Conservation (phyloP, 2,113 vertebrate species). For the Erpornis zantholeuca region DNA sequence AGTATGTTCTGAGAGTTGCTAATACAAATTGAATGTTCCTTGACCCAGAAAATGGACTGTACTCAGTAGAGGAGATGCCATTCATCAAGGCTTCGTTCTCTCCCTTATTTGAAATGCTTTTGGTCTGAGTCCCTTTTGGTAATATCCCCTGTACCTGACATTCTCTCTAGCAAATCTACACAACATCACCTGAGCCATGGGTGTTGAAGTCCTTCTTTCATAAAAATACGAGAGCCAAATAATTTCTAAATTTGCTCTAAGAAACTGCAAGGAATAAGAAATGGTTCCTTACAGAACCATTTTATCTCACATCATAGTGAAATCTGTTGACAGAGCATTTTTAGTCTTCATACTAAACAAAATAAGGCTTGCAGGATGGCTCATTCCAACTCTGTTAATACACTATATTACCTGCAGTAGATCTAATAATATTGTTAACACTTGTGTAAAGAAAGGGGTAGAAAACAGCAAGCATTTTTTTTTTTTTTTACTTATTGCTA, state of each 20-base stretch:
- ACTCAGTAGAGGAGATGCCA: not conserved
- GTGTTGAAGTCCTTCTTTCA: not conserved
- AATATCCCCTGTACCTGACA: not conserved
- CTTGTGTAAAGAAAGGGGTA: not conserved
- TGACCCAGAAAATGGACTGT: not conserved
- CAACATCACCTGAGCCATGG: not conserved
- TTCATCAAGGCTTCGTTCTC: not conserved
- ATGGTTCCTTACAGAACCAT: not conserved
- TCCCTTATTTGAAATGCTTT: constrained; percentile 14
- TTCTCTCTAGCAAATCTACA: not conserved
- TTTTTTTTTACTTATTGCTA: not conserved
- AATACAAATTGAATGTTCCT: not conserved
- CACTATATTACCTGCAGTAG: not conserved
- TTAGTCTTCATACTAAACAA: not conserved
- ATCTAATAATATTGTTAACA: not conserved
- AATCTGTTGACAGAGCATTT: not conserved
- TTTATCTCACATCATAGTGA: not conserved
- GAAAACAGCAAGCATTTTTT: not conserved
- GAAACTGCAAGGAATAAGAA: not conserved
- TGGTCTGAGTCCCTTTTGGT: not conserved
- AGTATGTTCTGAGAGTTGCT: not conserved
- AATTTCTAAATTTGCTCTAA: not conserved
- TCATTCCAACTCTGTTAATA: not conserved
- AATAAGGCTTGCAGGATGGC: not conserved
- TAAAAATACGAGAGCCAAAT: not conserved